Percentiles rank a stretch among this genome's conserved stretches.
Conservation (phyloP, 2,888 invertebrate species). For the Luffia ferchaultella region DNA sequence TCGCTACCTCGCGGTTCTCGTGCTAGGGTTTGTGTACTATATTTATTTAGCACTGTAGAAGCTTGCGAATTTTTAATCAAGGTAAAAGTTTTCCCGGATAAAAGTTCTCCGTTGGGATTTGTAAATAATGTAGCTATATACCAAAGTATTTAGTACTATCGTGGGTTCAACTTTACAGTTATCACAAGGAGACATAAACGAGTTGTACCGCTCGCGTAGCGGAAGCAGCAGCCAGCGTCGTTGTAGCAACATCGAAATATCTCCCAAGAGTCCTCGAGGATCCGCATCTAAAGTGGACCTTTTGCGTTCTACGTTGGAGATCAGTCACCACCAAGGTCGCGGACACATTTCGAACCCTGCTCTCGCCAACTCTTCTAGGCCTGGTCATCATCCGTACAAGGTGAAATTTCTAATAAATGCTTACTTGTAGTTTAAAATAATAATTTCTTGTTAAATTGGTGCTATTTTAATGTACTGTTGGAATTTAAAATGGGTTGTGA, state of each 20-base stretch:
- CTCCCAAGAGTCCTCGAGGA: constrained; percentile 41
- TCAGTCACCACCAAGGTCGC: constrained; percentile 64
- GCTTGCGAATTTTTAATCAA: background rate
- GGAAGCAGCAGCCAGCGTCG: constrained; percentile 60
- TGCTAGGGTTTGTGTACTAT: constrained; percentile 41
- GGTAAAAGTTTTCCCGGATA: background rate
- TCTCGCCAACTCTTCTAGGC: constrained; percentile 37
- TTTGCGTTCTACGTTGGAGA: constrained; percentile 74
- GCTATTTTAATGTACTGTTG: too few relatives aligned
- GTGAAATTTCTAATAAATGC: too few relatives aligned
- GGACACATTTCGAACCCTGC: constrained; percentile 69
- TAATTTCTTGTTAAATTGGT: too few relatives aligned
- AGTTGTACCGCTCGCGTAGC: constrained; percentile 51
- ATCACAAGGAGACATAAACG: constrained; percentile 61
- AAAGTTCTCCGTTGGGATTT: background rate
- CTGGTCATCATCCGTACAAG: constrained; percentile 43
- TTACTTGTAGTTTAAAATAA: too few relatives aligned
- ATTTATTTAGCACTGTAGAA: background rate
- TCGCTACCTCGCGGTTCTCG: constrained; percentile 73
- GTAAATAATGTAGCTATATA: background rate
- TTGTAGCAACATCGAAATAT: constrained; percentile 64
- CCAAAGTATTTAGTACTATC: constrained; percentile 1
- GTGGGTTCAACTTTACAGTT: constrained; percentile 32
- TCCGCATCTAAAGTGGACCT: constrained; percentile 72
- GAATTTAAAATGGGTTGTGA: too few relatives aligned